phyloP scores from a whole-genome alignment of 2,888 invertebrate species.

The Sicus ferrugineus region DNA sequence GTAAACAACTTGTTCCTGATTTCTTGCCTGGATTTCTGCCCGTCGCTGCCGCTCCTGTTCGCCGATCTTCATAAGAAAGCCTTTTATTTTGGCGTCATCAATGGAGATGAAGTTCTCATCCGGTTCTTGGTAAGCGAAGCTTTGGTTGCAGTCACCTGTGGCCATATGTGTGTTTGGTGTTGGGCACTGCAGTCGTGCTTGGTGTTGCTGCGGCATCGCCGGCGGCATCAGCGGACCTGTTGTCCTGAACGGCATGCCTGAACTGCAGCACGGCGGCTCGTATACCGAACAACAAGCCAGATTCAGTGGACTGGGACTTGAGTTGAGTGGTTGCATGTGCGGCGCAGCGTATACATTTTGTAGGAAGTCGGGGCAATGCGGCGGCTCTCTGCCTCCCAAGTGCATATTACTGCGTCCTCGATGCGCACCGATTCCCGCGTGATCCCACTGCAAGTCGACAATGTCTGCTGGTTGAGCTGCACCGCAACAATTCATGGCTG shows the following conservation, averaged over 20 bases:
- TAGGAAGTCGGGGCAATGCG: not conserved
- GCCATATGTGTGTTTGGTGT: not conserved
- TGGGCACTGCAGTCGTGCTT: conserved; percentile 26
- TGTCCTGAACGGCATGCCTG: conserved; percentile 8
- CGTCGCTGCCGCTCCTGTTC: conserved; percentile 44
- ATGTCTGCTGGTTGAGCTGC: conserved; percentile 26
- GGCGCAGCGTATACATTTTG: conserved; percentile 4
- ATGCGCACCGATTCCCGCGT: not conserved
- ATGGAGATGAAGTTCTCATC: conserved; percentile 63
- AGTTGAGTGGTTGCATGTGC: not conserved
- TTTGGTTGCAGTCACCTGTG: conserved; percentile 21
- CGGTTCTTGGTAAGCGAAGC: conserved; percentile 56
- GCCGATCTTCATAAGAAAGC: conserved; percentile 55
- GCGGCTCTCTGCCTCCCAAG: not conserved
- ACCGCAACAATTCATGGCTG: conserved; percentile 30
- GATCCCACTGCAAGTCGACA: conserved; percentile 33
- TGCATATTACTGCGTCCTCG: conserved; percentile 4
- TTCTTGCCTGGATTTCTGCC: conserved; percentile 33
- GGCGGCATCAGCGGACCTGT: conserved; percentile 21
- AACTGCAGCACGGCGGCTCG: conserved; percentile 39
- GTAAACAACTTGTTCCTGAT: conserved; percentile 39
- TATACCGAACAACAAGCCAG: conserved; percentile 17
- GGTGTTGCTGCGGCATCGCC: conserved; percentile 31
- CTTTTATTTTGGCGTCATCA: conserved; percentile 60
- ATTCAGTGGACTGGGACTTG: not conserved